Conservation (phyloP, 1,140 invertebrate species). For the Lepidurus apus region DNA sequence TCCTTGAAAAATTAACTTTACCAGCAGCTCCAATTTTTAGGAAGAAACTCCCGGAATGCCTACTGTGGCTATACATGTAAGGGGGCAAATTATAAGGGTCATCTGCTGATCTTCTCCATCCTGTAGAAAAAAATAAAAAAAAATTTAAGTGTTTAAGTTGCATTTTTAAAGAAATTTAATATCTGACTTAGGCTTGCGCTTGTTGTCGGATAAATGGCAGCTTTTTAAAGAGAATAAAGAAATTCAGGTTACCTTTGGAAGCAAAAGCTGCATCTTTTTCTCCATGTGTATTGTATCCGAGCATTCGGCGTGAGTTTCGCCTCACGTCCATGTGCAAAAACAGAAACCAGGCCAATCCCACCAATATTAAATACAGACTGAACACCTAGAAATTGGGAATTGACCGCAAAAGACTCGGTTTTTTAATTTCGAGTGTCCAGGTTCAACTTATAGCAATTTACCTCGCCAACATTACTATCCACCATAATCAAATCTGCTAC, state of each 20-base stretch:
- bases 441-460: slow-evolving; percentile 40
- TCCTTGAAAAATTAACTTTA: slow-evolving; percentile 42
- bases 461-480: slow-evolving; percentile 50
- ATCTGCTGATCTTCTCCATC: neutral
- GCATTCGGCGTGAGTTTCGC: slow-evolving; percentile 50
- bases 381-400: slow-evolving; percentile 49
- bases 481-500: slow-evolving; percentile 53
- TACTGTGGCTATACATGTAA: slow-evolving; percentile 57
- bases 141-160: neutral
- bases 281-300: slow-evolving; percentile 29
- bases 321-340: slow-evolving; percentile 58
- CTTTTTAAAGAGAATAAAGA: neutral
- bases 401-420: slow-evolving; percentile 24
- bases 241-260: neutral
- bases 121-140: slow-evolving; percentile 38
- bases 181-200: too few species aligned
- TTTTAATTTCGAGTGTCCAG: slow-evolving; percentile 34
- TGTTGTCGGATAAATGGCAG: too few species aligned
- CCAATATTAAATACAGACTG: slow-evolving; percentile 52
- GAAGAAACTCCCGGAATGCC: slow-evolving; percentile 65
- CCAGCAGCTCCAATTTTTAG: slow-evolving; percentile 65
- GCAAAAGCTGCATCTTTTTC: neutral
- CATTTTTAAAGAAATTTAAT: too few species aligned
- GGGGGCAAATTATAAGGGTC: neutral
- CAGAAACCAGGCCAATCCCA: slow-evolving; percentile 55